Base-by-base conservation (phyloP, 1,140 invertebrate genomes). In the Aphis craccivora region DNA sequence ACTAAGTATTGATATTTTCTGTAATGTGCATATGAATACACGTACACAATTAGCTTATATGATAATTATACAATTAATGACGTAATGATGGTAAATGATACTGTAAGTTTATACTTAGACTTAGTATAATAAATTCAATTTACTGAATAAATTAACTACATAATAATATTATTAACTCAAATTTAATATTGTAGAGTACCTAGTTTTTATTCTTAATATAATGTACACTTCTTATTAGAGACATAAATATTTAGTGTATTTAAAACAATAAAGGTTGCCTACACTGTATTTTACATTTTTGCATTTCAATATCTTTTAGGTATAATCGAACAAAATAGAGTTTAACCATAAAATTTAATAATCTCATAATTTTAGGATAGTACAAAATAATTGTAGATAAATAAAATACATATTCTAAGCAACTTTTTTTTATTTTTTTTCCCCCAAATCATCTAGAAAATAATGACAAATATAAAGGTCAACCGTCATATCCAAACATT, bases 381-480 rank as follows among this genome's bases (percentile, higher is more conserved):
- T n/a, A n/a, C 30, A n/a, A 30, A 67, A 67, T 67, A 30, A 67
- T 60, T 67, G 11, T 67, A n/a, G 25, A n/a, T n/a, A 0, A 67
- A 67, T n/a, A 30, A 4, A 20, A 51, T 51, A 51, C 1, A 51
- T 60, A 30, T 9, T 60, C 23, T 9, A 14, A 67, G 60, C 11
- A 30, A 5, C 11, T 67, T 30, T 51, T 67, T n/a, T 30, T 60
- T 25, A 67, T 67, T 67, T 11, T 3, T 2, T 8, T 3, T 9
- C 0, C 8, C 25, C 4, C 55, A n/a, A n/a, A 76, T 2, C 14
- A 14, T 76, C 60, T n/a, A 6, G 14, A 76, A n/a, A 76, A 76
- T 76, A 76, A 76, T 76, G 30, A 76, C 60, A 76, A 76, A 76
- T 76, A 76, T 76, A 76, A n/a, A 76, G 60, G 60, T 76, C 60